phyloP scores from a whole-genome alignment of 2,888 invertebrate species.

The Callyntrura guangdongensis region DNA sequence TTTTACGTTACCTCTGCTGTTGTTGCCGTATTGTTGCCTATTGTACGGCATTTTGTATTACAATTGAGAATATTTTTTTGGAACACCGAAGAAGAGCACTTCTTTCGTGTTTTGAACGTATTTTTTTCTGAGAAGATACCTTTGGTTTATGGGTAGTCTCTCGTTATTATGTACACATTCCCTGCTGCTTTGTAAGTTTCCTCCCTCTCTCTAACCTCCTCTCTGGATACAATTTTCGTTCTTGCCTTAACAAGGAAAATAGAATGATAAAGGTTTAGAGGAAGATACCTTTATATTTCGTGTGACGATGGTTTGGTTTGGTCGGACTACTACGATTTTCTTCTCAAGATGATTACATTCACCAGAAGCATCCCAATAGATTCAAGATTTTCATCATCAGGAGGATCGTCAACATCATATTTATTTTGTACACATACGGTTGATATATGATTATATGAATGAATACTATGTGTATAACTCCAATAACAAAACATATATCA shows the following conservation, averaged over 20 bases:
- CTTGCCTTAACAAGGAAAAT: not conserved
- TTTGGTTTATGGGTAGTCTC: not conserved
- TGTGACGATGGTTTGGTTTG: not conserved
- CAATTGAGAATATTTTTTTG: slow-evolving; percentile 16
- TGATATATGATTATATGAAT: not conserved
- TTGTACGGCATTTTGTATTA: not conserved
- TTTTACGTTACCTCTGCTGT: not conserved
- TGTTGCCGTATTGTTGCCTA: not conserved
- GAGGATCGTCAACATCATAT: slow-evolving; percentile 50
- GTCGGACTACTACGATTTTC: not conserved
- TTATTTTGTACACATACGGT: slow-evolving; percentile 34
- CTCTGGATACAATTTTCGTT: not conserved
- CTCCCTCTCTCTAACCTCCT: not conserved
- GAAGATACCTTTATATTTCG: not conserved
- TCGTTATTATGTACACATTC: slow-evolving; percentile 27
- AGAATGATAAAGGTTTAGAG: slow-evolving; percentile 27
- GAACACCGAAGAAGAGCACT: slow-evolving; percentile 5
- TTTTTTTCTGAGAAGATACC: not conserved
- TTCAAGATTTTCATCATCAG: slow-evolving; percentile 37
- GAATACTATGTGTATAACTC: no score
- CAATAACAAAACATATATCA: not conserved
- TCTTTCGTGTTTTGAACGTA: not conserved
- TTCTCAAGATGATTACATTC: slow-evolving; percentile 64
- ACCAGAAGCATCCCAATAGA: slow-evolving; percentile 43
- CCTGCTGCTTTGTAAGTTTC: slow-evolving; percentile 58